phyloP scores from a whole-genome alignment of 1,140 invertebrate species.

The Coboldia fuscipes region DNA sequence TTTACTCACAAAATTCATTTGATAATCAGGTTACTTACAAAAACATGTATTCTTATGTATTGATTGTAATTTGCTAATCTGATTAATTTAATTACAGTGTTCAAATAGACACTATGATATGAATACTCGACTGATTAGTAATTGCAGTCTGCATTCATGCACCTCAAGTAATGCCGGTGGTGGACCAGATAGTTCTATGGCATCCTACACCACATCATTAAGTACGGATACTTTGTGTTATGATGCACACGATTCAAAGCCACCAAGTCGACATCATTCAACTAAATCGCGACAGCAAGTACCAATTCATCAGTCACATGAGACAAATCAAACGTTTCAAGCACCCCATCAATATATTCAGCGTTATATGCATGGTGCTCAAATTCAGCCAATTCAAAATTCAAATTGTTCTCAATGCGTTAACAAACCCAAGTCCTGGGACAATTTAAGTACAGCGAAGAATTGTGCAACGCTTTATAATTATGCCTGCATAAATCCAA shows the following conservation, averaged over 20 bases:
- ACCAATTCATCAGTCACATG: conserved; percentile 13
- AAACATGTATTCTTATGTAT: conserved; percentile 2
- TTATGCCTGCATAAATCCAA: too few relatives aligned
- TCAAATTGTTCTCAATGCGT: conserved; percentile 27
- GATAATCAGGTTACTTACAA: too few relatives aligned
- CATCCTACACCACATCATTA: conserved; percentile 59
- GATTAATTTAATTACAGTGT: too few relatives aligned
- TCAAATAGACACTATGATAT: conserved; percentile 28
- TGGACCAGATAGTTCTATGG: conserved; percentile 38
- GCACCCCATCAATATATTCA: conserved; percentile 15
- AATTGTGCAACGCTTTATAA: background rate
- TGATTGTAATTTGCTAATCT: too few relatives aligned
- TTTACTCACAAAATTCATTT: background rate
- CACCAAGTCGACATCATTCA: conserved; percentile 16
- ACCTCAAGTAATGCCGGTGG: conserved; percentile 38
- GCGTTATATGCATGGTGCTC: conserved; percentile 21
- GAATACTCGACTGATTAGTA: conserved; percentile 40
- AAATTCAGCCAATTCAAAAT: conserved; percentile 24
- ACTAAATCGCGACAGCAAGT: conserved; percentile 13
- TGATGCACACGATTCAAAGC: conserved; percentile 29
- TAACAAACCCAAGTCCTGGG: conserved; percentile 67
- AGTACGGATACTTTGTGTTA: conserved; percentile 68
- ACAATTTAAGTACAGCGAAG: conserved; percentile 37
- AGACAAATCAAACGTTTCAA: conserved; percentile 12
- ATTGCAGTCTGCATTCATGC: conserved; percentile 59